Evolutionary conservation across 2,113 vertebrate species (phyloP), one percentile per base, ranked within the genome.

Genomic region (Psilopogon haemacephalus): DNA sequence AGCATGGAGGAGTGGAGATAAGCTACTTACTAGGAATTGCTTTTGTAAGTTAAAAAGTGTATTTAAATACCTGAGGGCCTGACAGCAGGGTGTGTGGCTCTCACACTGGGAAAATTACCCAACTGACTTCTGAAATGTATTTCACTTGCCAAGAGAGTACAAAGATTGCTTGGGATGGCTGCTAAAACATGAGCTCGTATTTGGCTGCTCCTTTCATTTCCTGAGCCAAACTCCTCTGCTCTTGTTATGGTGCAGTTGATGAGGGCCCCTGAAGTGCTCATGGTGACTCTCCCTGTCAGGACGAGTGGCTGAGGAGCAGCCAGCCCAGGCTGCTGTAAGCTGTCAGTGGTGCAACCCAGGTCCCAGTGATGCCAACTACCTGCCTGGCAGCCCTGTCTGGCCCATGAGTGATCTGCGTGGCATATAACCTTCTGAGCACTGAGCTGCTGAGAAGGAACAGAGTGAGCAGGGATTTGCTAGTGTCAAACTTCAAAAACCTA

Each of bases 321-420:
- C 20, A 44, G 64, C 37, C 26, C 33, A 2, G 46, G 30, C 19
- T 19, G 8, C 38, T 74, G 42, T 7, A 28, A 18, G 26, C 27
- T 56, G 55, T 21, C 0, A 3, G 2, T 23, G 50, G 56, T 33
- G 42, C 42, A 46, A 5, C 33, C 52, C 65, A 9, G 17, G 30
- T 54, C n/a, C 59, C 27, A 21, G 33, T 11, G 46, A n/a, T 32
- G 30, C 11, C 8, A 26, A 16, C n/a, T 15, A 30, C n/a, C 58
- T 18, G 37, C 6, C 1, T 12, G 65, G 65, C n/a, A 82, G 65
- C 65, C 20, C 1, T 3, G 1, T 26, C 71, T 33, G 50, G 40
- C 9, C 64, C 20, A 5, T 0, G 1, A 32, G 10, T 38, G 10
- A 0, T 10, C 56, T 2, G 1, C 27, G 28, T 12, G 5, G 8